Percentiles rank a stretch among this genome's conserved stretches.
phyloP scores from a whole-genome alignment of 2,888 invertebrate genomes.

The Mythimna lalbum region DNA sequence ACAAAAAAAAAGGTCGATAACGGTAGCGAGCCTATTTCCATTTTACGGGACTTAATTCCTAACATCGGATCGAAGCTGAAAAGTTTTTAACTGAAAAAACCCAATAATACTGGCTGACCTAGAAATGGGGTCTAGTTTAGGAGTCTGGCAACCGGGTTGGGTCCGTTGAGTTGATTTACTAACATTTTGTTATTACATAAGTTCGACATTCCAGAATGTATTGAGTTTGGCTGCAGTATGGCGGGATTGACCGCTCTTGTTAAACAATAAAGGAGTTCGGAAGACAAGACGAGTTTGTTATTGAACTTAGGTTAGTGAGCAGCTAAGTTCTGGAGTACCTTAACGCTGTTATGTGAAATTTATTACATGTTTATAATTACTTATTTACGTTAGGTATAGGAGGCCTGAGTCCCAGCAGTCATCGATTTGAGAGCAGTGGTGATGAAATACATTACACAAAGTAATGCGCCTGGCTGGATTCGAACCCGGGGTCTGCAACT shows the following conservation, averaged over 20 bases:
- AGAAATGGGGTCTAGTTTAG: slow-evolving; percentile 29
- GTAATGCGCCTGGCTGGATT: no score
- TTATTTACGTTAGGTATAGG: neutral
- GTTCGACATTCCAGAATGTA: slow-evolving; percentile 54
- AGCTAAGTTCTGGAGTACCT: slow-evolving; percentile 29
- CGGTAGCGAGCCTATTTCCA: slow-evolving; percentile 34
- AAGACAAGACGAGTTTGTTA: slow-evolving; percentile 50
- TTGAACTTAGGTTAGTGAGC: slow-evolving; percentile 40
- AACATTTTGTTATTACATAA: slow-evolving; percentile 60
- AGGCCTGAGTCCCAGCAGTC: no score
- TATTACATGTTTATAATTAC: slow-evolving; percentile 36
- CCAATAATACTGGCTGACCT: slow-evolving; percentile 39
- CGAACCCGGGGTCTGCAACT: no score
- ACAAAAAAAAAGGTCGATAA: neutral
- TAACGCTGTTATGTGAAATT: slow-evolving; percentile 30
- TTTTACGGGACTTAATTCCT: slow-evolving; percentile 42
- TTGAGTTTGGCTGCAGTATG: slow-evolving; percentile 38
- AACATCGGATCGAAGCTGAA: slow-evolving; percentile 28
- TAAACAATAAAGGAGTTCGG: slow-evolving; percentile 48
- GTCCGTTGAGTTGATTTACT: slow-evolving; percentile 47
- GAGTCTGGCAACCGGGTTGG: slow-evolving; percentile 13
- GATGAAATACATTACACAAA: no score
- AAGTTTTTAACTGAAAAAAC: slow-evolving; percentile 39
- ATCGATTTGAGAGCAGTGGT: no score
- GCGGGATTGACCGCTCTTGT: slow-evolving; percentile 40